Percentiles rank a stretch among this genome's conserved stretches.
Conservation (phyloP, 1,140 invertebrate genomes). For the Centruroides vittatus region DNA sequence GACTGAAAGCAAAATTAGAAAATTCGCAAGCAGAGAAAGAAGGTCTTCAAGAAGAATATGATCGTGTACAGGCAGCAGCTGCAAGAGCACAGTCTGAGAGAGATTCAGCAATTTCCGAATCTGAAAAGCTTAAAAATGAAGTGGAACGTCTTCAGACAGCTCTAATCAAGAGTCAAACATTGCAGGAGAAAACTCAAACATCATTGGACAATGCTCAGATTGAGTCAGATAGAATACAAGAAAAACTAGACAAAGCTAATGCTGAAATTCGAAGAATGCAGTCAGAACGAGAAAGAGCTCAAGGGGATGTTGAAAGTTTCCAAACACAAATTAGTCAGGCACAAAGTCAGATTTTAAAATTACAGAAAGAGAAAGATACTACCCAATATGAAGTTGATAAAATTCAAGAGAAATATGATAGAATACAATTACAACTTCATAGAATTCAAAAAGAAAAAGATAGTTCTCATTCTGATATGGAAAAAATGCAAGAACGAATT, state of each 20-base stretch:
- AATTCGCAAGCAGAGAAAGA: conserved; percentile 88
- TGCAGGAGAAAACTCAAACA: conserved; percentile 78
- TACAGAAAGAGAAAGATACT: conserved; percentile 77
- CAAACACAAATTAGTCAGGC: conserved; percentile 77
- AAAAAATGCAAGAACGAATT: conserved; percentile 59
- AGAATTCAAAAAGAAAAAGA: conserved; percentile 79
- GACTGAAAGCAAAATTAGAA: conserved; percentile 80
- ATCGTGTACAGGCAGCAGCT: conserved; percentile 21
- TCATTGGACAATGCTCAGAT: conserved; percentile 73
- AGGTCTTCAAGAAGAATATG: conserved; percentile 77
- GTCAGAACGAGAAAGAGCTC: conserved; percentile 65
- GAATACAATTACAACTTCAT: conserved; percentile 51
- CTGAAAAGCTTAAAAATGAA: conserved; percentile 81
- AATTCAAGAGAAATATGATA: conserved; percentile 73
- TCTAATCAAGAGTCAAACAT: conserved; percentile 71
- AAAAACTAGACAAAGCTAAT: conserved; percentile 67
- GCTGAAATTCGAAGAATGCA: conserved; percentile 62
- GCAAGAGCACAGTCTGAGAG: conserved; percentile 67
- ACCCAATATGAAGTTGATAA: conserved; percentile 69
- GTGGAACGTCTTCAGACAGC: conserved; percentile 74
- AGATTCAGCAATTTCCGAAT: conserved; percentile 64
- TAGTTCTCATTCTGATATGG: conserved; percentile 57
- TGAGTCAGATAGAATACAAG: conserved; percentile 76
- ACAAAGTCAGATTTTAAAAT: conserved; percentile 61
- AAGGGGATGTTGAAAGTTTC: conserved; percentile 60